These are phyloP conservation scores for Neoaliturus tenellus DNA, from an alignment of 2,888 invertebrate genomes.

Conservation along the genomic window DNA sequence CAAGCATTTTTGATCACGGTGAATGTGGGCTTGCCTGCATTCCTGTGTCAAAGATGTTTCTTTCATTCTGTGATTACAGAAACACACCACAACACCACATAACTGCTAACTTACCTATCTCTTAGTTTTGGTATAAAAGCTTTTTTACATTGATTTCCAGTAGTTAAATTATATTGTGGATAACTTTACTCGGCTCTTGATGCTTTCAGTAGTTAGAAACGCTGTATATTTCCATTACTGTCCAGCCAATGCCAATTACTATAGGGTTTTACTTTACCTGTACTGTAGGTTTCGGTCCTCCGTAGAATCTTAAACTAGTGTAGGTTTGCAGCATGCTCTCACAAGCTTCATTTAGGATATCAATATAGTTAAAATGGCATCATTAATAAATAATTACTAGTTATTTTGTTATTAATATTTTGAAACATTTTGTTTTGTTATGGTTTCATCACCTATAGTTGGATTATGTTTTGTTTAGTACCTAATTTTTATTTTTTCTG, in stretches of 20 bases:
- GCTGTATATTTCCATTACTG: constrained; percentile 42
- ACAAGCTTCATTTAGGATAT: not conserved
- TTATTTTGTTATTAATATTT: no score
- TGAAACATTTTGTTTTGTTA: no score
- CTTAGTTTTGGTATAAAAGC: not conserved
- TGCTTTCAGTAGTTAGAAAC: constrained; percentile 5
- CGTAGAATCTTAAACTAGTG: constrained; percentile 9
- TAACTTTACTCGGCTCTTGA: not conserved
- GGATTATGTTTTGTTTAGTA: no score
- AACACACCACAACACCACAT: constrained; percentile 27
- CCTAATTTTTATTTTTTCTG: no score
- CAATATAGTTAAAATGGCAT: not conserved
- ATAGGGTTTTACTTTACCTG: not conserved
- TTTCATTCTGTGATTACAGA: not conserved
- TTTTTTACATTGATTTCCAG: not conserved
- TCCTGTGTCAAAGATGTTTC: constrained; percentile 41
- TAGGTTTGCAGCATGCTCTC: constrained; percentile 26
- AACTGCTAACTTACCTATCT: not conserved
- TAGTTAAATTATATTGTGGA: not conserved
- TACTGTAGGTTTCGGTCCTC: not conserved
- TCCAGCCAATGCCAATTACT: constrained; percentile 15
- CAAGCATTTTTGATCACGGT: constrained; percentile 23
- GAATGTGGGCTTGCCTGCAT: not conserved
- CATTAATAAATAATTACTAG: not conserved
- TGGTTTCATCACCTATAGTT: no score